Evolutionary conservation across 2,113 vertebrate genomes (phyloP), one percentile per base, ranked within the genome.

Genomic region (Saguinus midas): DNA sequence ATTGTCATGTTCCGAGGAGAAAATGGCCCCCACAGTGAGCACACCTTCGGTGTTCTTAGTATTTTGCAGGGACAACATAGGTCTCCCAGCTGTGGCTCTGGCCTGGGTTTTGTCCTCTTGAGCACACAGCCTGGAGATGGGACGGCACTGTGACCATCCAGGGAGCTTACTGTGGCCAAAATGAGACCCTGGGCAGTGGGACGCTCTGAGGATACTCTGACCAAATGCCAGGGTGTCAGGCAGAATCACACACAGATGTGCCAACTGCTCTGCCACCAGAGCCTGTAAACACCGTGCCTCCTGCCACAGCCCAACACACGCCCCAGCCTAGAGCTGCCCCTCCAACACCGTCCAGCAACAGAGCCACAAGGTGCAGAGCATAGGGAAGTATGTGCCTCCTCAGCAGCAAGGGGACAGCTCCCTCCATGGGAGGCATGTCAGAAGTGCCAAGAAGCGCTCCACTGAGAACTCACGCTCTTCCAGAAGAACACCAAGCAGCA

Each of bases 161-260:
- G 98, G 96, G n/a, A 96, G 27, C 97, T 97, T 93, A 82, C 88
- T 88, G 86, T 89, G 96, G 95, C 96, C 97, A 97, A 96, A 95
- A 98, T 95, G 94, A 98, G 97, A 96, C 97, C 97, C 98, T 96
- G 98, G 96, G 88, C 76, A 3, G 75, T 0, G 91, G 88, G 97
- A 92, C 37, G 79, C 83, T 79, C 52, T 92, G 97, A 98, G 97
- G 96, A n/a, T 88, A 94, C 96, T 94, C 61, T 93, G 73, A 95
- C 89, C 93, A 88, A 93, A 88, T 72, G 87, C 96, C 83, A 97
- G 97, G 97, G 94, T 93, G 88, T 96, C 66, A 66, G 96, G 96
- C 96, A 96, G 96, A 95, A 43, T 72, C 57, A 80, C 95, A 92
- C 55, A 18, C 64, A 40, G 86, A 57, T 40, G 78, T 79, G 90